Evolutionary conservation across 2,113 vertebrate genomes (phyloP).

Genomic region (Melospiza georgiana): DNA sequence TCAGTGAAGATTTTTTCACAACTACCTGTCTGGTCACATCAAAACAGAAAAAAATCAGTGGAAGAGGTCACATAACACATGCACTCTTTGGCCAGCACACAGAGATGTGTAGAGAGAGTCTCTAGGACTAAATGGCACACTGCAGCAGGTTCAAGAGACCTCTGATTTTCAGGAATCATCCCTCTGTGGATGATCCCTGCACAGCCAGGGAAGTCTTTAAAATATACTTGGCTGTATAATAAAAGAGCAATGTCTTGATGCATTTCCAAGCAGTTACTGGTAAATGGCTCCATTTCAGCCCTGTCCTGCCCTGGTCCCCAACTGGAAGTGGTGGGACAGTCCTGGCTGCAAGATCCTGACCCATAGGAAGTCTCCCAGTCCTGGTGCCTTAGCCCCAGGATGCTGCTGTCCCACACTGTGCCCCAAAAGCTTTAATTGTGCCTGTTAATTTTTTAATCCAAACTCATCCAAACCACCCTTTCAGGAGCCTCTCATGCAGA

Average conservation of each 20-base stretch:
- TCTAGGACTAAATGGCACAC: not conserved
- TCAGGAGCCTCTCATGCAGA: not conserved
- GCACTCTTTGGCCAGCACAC: not conserved
- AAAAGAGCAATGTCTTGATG: not conserved
- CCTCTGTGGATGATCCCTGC: not conserved
- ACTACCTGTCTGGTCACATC: not conserved
- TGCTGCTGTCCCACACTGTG: not conserved
- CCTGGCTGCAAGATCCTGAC: not conserved
- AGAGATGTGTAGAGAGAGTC: not conserved
- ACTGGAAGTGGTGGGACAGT: not conserved
- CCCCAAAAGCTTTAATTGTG: not conserved
- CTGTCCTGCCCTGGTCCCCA: not conserved
- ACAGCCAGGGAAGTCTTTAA: not conserved
- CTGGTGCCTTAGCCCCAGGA: accelerated
- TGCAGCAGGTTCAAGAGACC: accelerated
- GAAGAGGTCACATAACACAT: not conserved
- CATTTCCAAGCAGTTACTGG: not conserved
- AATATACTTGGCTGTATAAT: not conserved
- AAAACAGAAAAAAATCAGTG: not conserved
- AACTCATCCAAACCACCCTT: not conserved
- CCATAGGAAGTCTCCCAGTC: accelerated
- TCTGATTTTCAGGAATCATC: not conserved
- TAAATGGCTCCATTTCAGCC: not conserved
- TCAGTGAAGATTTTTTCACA: not conserved
- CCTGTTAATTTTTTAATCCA: not conserved